These are phyloP conservation scores for Masnerella sp. DNA, from an alignment of 2,888 invertebrate genomes.

Conservation along the genomic window DNA sequence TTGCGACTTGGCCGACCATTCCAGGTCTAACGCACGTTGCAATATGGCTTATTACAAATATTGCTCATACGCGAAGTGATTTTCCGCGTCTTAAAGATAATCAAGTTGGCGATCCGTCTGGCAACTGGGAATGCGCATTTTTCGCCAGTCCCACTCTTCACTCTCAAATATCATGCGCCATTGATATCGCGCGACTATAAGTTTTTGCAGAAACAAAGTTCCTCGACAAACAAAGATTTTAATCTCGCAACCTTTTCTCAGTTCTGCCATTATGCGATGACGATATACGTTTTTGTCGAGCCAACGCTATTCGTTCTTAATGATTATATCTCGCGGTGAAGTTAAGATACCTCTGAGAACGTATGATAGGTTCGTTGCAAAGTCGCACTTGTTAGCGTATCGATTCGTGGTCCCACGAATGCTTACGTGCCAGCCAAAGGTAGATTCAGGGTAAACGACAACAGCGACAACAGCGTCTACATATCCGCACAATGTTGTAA, in stretches of 20 bases:
- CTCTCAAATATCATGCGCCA: too few relatives aligned
- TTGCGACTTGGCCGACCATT: too few relatives aligned
- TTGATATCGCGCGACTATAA: slow-evolving; percentile 38
- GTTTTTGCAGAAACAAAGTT: slow-evolving; percentile 38
- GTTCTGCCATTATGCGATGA: slow-evolving; percentile 47
- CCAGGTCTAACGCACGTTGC: too few relatives aligned
- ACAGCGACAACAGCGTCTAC: slow-evolving; percentile 56
- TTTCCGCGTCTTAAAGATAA: too few relatives aligned
- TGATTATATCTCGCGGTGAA: slow-evolving; percentile 47
- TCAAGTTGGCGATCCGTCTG: too few relatives aligned
- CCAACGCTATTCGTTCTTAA: slow-evolving; percentile 41
- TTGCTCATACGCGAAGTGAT: too few relatives aligned
- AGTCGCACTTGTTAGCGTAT: slow-evolving; percentile 48
- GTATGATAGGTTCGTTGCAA: slow-evolving; percentile 50
- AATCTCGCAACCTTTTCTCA: slow-evolving; percentile 48
- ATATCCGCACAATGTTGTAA: slow-evolving; percentile 53
- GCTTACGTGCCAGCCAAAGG: slow-evolving; percentile 45
- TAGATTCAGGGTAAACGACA: slow-evolving; percentile 50
- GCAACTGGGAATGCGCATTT: too few relatives aligned
- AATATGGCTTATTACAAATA: too few relatives aligned
- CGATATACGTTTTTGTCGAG: slow-evolving; percentile 48
- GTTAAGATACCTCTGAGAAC: slow-evolving; percentile 23
- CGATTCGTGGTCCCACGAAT: slow-evolving; percentile 41
- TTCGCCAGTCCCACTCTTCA: too few relatives aligned
- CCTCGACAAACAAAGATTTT: slow-evolving; percentile 36